Evolutionary conservation across 2,113 vertebrate genomes (phyloP).

Genomic region (Collichthys lucidus): DNA sequence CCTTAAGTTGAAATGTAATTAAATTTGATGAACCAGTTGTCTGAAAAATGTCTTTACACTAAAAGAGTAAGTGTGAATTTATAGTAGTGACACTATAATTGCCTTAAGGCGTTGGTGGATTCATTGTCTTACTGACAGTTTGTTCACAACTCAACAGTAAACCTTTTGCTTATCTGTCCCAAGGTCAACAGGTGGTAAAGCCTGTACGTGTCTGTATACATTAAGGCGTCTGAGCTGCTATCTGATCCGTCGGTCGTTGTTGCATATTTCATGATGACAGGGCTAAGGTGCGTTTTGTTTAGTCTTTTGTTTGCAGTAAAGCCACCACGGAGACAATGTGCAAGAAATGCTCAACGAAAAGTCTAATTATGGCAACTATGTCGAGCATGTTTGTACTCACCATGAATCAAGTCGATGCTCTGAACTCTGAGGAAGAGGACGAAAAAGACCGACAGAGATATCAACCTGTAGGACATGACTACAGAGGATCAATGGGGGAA

Average conservation of each 20-base stretch:
- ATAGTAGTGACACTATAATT: too few species aligned
- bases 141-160: background rate
- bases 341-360: background rate
- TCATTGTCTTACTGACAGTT: background rate
- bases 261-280: slow-evolving; percentile 66
- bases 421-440: slow-evolving; percentile 38
- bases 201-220: background rate
- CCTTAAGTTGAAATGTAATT: too few species aligned
- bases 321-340: background rate
- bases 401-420: background rate
- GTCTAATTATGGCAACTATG: background rate
- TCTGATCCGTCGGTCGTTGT: slow-evolving; percentile 26
- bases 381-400: slow-evolving; percentile 47
- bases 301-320: slow-evolving; percentile 35
- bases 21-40: too few species aligned
- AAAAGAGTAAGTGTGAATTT: too few species aligned
- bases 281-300: slow-evolving; percentile 36
- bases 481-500: background rate
- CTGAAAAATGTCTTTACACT: too few species aligned
- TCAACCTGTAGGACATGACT: slow-evolving; percentile 32
- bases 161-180: background rate
- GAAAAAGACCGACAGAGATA: background rate
- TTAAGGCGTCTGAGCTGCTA: slow-evolving; percentile 29
- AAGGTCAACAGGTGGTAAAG: slow-evolving; percentile 9
- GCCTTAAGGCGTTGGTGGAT: background rate